Evolutionary conservation across 64 coral and sea anemone genomes (phyloP).

Genomic region (Montipora efflorescens): DNA sequence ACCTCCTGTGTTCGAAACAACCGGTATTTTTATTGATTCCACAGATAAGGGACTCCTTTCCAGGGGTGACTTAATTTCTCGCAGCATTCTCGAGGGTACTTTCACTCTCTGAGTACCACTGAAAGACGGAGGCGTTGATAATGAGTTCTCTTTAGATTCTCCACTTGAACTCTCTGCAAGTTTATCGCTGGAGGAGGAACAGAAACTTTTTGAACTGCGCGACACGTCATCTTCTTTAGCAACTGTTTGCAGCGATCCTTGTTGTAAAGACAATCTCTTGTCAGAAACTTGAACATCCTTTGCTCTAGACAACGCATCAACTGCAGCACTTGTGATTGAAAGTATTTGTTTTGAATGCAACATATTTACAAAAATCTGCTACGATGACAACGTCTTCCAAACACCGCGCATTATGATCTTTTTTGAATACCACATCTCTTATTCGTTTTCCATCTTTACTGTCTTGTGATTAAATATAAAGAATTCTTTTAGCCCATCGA

Average conservation of each 20-base stretch:
- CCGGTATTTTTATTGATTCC: neutral
- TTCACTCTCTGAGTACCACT: constrained; percentile 77
- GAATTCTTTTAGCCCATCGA: neutral
- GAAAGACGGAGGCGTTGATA: constrained; percentile 58
- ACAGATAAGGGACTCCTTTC: constrained; percentile 54
- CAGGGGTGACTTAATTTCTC: constrained; percentile 86
- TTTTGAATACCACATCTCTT: neutral
- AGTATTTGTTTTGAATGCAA: constrained; percentile 78
- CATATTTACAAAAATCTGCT: constrained; percentile 1
- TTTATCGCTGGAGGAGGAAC: constrained; percentile 3
- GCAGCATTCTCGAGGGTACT: constrained; percentile 84
- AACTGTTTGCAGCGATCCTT: neutral
- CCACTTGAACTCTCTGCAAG: constrained; percentile 16
- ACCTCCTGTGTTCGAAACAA: neutral
- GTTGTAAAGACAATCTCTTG: neutral
- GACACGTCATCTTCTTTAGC: neutral
- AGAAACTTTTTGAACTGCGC: neutral
- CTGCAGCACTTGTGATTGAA: constrained; percentile 86
- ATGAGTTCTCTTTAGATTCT: constrained; percentile 13
- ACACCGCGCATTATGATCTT: constrained; percentile 24
- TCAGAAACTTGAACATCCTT: neutral
- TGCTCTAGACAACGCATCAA: constrained; percentile 54
- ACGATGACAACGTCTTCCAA: neutral
- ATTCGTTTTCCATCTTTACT: neutral
- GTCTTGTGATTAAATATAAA: neutral